phyloP scores from a whole-genome alignment of 2,113 vertebrate species.

The Hemiprocne comata region DNA sequence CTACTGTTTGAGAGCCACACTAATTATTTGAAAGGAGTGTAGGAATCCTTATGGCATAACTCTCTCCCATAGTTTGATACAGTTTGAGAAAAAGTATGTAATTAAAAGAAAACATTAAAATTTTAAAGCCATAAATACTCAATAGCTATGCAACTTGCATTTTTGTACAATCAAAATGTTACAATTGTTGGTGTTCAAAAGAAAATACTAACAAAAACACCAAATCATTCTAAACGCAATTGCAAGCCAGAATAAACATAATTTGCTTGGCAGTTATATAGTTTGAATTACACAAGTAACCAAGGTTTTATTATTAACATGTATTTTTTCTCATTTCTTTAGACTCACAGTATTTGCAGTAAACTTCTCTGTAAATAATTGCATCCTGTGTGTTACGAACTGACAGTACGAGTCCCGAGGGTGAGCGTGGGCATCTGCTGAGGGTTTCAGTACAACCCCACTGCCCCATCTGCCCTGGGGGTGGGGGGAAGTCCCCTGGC shows the following conservation, averaged over 20 bases:
- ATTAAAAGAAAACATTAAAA: background rate
- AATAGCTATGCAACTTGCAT: background rate
- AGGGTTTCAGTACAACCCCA: background rate
- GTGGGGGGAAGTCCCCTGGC: background rate
- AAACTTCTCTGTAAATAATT: constrained; percentile 43
- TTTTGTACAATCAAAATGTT: background rate
- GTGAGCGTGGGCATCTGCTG: background rate
- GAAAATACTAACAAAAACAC: background rate
- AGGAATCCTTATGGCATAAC: background rate
- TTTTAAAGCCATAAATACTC: background rate
- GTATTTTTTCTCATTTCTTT: background rate
- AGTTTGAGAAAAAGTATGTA: background rate
- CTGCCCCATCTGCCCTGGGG: background rate
- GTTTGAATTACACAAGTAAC: background rate
- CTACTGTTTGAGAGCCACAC: background rate
- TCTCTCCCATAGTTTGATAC: background rate
- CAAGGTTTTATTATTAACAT: constrained; percentile 48
- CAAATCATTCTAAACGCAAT: background rate
- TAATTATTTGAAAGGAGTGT: background rate
- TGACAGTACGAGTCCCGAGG: background rate
- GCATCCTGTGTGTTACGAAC: background rate
- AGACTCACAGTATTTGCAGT: background rate
- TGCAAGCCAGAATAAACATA: constrained; percentile 4
- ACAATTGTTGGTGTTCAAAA: background rate
- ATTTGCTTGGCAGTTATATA: background rate